Evolutionary conservation across 2,797 vertebrate genomes (phyloP).

Genomic region (Nyctalus aviator): DNA sequence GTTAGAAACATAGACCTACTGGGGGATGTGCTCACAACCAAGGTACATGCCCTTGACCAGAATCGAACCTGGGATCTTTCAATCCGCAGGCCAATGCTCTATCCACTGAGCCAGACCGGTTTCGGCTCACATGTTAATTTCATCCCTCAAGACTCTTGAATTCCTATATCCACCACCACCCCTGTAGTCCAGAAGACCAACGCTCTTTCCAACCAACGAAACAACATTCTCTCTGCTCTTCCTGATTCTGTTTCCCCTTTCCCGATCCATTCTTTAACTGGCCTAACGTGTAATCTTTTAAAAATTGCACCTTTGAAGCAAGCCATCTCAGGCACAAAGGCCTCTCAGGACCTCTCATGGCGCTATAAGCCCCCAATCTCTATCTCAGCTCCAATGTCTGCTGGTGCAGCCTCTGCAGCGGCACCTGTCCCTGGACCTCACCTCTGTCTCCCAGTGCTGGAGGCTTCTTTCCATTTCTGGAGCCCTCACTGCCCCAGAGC

Average conservation of each 20-base stretch:
- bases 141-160: neutral
- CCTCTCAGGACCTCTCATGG: neutral
- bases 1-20: no score
- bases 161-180: neutral
- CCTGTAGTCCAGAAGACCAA: accelerated
- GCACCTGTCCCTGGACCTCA: neutral
- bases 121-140: neutral
- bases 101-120: no score
- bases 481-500: neutral
- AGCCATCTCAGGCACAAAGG: neutral
- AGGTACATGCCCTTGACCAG: no score
- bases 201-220: neutral
- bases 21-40: no score
- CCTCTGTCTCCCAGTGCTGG: accelerated
- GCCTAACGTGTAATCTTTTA: neutral
- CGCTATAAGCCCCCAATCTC: neutral
- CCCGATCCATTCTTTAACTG: no score
- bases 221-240: neutral
- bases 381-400: no score
- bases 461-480: neutral
- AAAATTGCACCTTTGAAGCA: neutral
- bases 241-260: neutral
- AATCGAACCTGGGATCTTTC: no score
- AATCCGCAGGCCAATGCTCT: no score
- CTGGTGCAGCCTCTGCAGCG: neutral